Evolutionary conservation across 2,113 vertebrate genomes (phyloP).

Genomic region (Athene noctua): DNA sequence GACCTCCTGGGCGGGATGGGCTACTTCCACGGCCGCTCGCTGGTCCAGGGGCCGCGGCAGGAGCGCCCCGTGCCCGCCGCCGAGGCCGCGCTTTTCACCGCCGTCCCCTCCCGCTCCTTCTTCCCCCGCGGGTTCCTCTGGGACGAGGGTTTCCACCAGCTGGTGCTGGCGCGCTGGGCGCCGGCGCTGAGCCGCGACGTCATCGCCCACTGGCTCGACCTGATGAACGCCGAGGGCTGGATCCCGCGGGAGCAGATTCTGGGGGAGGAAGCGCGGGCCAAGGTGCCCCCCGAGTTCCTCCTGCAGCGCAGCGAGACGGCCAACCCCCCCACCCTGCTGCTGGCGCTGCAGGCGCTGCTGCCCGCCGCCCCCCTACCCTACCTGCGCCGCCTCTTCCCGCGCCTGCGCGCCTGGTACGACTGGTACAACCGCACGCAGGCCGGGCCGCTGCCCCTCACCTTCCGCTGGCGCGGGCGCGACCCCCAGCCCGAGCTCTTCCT

Average conservation of each 20-base stretch:
- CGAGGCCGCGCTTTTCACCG: slow-evolving; percentile 81
- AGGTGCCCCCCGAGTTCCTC: slow-evolving; percentile 87
- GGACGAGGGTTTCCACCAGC: slow-evolving; percentile 96
- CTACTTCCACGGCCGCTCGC: slow-evolving; percentile 88
- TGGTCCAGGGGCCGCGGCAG: slow-evolving; percentile 77
- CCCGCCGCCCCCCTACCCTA: slow-evolving; percentile 57
- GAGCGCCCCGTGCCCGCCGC: slow-evolving; percentile 76
- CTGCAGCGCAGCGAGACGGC: slow-evolving; percentile 83
- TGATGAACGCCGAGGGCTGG: slow-evolving; percentile 93
- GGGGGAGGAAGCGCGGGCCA: slow-evolving; percentile 89
- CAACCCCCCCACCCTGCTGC: slow-evolving; percentile 87
- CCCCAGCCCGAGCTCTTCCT: slow-evolving; percentile 82
- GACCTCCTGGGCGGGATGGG: slow-evolving; percentile 91
- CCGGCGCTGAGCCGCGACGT: slow-evolving; percentile 80
- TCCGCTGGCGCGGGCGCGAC: slow-evolving; percentile 95
- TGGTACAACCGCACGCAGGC: slow-evolving; percentile 90
- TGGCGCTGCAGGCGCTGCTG: slow-evolving; percentile 74
- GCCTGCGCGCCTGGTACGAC: slow-evolving; percentile 87
- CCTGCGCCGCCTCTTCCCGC: slow-evolving; percentile 82
- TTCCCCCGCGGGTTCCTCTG: slow-evolving; percentile 96
- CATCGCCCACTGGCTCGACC: slow-evolving; percentile 90
- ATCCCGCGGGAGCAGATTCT: slow-evolving; percentile 95
- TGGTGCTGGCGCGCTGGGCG: slow-evolving; percentile 89
- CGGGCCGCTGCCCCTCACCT: slow-evolving; percentile 82
- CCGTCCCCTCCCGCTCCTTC: slow-evolving; percentile 93